Evolutionary conservation across 2,113 vertebrate species (phyloP).

Genomic region (Plotosus lineatus): DNA sequence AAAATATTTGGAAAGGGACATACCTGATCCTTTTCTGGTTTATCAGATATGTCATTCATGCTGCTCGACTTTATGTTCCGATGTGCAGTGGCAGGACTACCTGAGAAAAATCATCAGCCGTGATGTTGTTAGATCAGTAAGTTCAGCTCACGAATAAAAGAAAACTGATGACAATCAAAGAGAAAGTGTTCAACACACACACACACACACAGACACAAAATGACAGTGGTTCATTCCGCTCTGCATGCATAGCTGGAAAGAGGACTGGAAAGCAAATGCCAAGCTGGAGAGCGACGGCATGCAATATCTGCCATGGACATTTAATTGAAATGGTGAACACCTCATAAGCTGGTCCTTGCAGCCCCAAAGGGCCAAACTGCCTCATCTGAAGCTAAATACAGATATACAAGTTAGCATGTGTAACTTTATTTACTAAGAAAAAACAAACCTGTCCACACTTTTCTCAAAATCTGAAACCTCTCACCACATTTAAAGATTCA

Average conservation of each 20-base stretch:
- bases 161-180: not conserved
- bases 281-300: conserved; percentile 10
- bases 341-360: not conserved
- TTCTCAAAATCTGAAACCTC: not conserved
- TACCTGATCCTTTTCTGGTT: conserved; percentile 97
- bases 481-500: not conserved
- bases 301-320: conserved; percentile 14
- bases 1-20: conserved; percentile 50
- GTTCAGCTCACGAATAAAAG: not conserved
- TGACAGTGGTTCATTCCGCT: conserved; percentile 56
- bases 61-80: conserved; percentile 89
- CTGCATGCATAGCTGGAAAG: conserved; percentile 45
- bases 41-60: conserved; percentile 94
- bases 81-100: conserved; percentile 85
- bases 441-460: not conserved
- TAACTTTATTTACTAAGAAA: not conserved
- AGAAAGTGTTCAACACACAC: conserved; percentile 41
- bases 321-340: not conserved
- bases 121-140: conserved; percentile 35
- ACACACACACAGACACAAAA: too few relatives aligned
- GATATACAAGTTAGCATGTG: not conserved
- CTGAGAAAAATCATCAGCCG: conserved; percentile 67
- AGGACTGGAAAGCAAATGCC: conserved; percentile 14
- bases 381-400: conserved; percentile 5
- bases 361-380: not conserved